Percentiles rank a stretch among this genome's conserved stretches.
Conservation (phyloP, 2,797 vertebrate species). For the Girardinus metallicus region DNA sequence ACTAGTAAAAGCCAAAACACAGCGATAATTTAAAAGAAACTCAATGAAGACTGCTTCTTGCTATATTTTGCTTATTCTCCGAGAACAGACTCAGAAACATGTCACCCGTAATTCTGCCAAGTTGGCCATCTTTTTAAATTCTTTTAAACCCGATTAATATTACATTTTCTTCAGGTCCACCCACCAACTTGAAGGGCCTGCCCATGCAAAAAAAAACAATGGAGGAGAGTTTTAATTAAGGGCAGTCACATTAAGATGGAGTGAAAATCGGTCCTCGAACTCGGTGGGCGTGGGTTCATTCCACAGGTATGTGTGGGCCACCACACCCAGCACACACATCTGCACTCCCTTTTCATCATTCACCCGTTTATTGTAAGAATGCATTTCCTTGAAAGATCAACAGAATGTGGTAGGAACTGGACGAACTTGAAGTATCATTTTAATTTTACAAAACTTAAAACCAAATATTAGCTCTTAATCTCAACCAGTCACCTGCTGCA, state of each 20-base stretch:
- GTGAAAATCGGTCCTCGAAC: conserved; percentile 30
- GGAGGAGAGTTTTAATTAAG: conserved; percentile 20
- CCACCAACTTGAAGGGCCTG: conserved; percentile 22
- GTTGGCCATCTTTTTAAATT: not conserved
- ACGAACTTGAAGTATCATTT: conserved; percentile 24
- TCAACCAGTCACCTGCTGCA: not conserved
- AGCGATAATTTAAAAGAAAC: conserved; percentile 1
- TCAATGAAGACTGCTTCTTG: conserved; percentile 16
- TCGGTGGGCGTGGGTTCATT: conserved; percentile 30
- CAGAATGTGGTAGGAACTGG: conserved; percentile 33
- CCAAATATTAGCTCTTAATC: not conserved
- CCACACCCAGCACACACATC: conserved; percentile 70
- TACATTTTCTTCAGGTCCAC: not conserved
- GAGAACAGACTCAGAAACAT: not conserved
- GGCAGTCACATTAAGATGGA: conserved; percentile 13
- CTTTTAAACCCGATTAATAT: not conserved
- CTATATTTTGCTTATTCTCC: not conserved
- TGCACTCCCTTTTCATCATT: conserved; percentile 34
- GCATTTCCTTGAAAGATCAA: conserved; percentile 10
- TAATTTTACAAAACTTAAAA: conserved; percentile 3
- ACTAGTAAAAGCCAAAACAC: conserved; percentile 10
- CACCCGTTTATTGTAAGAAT: conserved; percentile 12
- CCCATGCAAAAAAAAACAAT: conserved; percentile 36
- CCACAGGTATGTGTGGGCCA: conserved; percentile 43
- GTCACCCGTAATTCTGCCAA: not conserved